Conservation (phyloP, 1,140 invertebrate species). For the Psilanteris sp. region DNA sequence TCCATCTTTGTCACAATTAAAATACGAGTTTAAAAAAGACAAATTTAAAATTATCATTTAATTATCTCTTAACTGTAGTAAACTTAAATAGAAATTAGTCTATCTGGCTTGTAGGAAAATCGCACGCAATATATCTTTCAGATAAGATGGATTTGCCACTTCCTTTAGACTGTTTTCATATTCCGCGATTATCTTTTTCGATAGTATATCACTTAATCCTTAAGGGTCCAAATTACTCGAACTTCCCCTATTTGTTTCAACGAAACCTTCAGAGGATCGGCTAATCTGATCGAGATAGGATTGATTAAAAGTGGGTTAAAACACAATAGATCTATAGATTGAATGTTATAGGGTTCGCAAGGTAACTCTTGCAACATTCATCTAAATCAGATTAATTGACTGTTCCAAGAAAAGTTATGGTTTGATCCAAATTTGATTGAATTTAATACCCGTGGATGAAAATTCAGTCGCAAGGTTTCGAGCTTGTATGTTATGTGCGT, state of each 20-base stretch:
- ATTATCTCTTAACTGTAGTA: neutral
- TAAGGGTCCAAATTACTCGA: constrained; percentile 49
- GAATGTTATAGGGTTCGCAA: constrained; percentile 48
- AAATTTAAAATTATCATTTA: neutral
- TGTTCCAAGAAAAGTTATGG: constrained; percentile 36
- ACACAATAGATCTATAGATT: constrained; percentile 57
- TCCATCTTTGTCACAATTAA: no score
- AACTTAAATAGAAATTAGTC: constrained; percentile 27
- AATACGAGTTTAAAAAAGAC: no score
- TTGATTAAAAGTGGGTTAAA: constrained; percentile 60
- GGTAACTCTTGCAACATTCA: constrained; percentile 22
- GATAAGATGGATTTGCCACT: constrained; percentile 36
- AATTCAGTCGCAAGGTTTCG: constrained; percentile 18
- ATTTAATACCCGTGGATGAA: constrained; percentile 34
- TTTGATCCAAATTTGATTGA: constrained; percentile 45
- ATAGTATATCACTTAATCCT: constrained; percentile 54
- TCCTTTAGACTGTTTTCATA: constrained; percentile 41
- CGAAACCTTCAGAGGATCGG: constrained; percentile 28
- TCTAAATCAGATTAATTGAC: constrained; percentile 46
- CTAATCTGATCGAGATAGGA: constrained; percentile 54
- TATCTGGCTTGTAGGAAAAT: constrained; percentile 6
- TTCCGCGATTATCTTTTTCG: constrained; percentile 50
- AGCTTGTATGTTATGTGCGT: constrained; percentile 12
- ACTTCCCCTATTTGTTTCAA: constrained; percentile 55
- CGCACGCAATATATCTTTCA: constrained; percentile 13